Conservation (phyloP, 2,113 vertebrate genomes). For the Cyphomyrus plagiostoma region DNA sequence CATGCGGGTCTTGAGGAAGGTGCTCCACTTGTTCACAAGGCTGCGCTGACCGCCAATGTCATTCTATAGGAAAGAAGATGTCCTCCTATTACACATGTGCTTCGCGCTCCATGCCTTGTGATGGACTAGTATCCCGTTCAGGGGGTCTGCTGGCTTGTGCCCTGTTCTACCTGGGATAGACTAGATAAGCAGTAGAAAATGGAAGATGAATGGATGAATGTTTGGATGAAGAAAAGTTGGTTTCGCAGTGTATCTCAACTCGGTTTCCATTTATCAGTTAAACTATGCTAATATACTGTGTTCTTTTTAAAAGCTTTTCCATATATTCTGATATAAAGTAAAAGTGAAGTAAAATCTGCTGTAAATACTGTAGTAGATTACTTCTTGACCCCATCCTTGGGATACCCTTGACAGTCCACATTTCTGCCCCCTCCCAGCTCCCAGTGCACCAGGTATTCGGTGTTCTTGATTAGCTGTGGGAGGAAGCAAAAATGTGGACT, state of each 20-base stretch:
- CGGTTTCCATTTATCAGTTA: background rate
- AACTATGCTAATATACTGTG: background rate
- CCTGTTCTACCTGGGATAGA: background rate
- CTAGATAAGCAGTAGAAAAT: background rate
- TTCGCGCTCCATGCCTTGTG: background rate
- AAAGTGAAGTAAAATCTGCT: background rate
- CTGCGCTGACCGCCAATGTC: conserved; percentile 72
- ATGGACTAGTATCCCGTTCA: background rate
- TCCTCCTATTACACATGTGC: background rate
- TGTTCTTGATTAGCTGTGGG: background rate
- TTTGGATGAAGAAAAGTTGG: background rate
- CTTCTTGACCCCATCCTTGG: background rate
- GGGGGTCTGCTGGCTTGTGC: background rate
- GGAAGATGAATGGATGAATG: background rate
- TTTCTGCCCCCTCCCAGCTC: background rate
- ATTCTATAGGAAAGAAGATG: conserved; percentile 48
- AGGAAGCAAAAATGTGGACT: background rate
- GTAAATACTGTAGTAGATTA: background rate
- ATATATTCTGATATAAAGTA: background rate
- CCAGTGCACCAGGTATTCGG: background rate
- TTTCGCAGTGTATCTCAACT: background rate
- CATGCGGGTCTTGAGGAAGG: conserved; percentile 70
- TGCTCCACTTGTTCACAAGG: conserved; percentile 73
- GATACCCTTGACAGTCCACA: background rate
- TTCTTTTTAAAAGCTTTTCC: background rate